Conservation (phyloP, 2,113 vertebrate genomes). For the Trematomus loennbergii region DNA sequence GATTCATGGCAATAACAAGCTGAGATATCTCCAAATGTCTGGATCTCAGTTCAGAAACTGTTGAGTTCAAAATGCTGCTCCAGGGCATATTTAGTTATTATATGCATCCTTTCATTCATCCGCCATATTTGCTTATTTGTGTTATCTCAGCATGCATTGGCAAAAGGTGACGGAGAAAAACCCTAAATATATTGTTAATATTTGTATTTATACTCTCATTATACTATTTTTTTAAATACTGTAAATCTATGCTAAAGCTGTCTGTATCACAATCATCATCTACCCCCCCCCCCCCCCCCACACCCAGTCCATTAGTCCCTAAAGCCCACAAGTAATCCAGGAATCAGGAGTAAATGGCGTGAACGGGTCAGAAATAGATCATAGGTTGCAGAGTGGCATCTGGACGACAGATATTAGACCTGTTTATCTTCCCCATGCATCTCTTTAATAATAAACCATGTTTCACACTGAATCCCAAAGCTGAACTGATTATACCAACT, state of each 20-base stretch:
- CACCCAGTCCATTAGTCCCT: neutral
- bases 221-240: neutral
- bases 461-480: neutral
- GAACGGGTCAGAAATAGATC: neutral
- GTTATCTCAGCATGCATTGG: too few relatives aligned
- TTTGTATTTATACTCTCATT: too few relatives aligned
- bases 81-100: neutral
- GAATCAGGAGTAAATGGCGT: neutral
- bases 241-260: neutral
- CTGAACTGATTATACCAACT: neutral
- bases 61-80: neutral
- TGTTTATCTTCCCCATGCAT: neutral
- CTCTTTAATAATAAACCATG: conserved; percentile 28
- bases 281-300: neutral
- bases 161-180: too few relatives aligned
- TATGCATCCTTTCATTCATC: neutral
- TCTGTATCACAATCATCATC: too few relatives aligned
- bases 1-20: neutral
- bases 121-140: neutral
- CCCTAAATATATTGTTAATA: too few relatives aligned
- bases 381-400: conserved; percentile 16
- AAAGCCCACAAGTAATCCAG: conserved; percentile 34
- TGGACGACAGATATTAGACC: conserved; percentile 20
- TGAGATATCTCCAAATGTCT: neutral
- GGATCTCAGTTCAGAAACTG: too few relatives aligned